Base-by-base conservation (phyloP, 2,797 vertebrate genomes). In the Anniella stebbinsi region DNA sequence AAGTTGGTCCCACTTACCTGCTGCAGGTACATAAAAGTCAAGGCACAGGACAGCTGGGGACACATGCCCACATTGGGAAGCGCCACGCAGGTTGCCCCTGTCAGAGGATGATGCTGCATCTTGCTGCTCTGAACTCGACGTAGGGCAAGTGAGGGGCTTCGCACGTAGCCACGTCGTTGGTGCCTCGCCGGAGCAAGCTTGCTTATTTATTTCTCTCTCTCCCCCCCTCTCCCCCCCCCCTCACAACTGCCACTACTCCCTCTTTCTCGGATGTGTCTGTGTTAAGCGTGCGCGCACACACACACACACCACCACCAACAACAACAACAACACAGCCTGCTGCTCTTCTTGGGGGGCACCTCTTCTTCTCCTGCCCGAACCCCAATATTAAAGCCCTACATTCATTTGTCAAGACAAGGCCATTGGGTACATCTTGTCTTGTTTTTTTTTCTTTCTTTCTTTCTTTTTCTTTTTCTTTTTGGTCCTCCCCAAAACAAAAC, bases 11-110 rank as follows among this genome's bases (percentile, higher is more conserved):
- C 95, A 97, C 98, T 98, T 98, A 98, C 98, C 98, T 99, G 98
- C 98, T 99, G 99, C 97, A 99, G 97, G 98, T 99, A 99, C 98
- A 99, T 99, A 97, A 99, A 99, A 97, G 98, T 98, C 98, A 99
- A 98, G 97, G 98, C 98, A 97, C 98, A 98, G 96, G 98, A 99
- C 96, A 99, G 98, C 98, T 98, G 98, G 96, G 98, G 99, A 98
- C 98, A 99, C 98, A 98, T 98, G 96, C 98, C 98, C 97, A 98
- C 98, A 87, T 98, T 98, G 96, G 98, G 98, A 97, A 99, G 97
- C 94, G 98, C 98, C 97, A 99, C 98, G 96, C 98, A 99, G 97
- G 98, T 98, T 97, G 98, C 98, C 97, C 98, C 98, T 97, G 98
- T 96, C 93, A 98, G 96, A 96, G 98, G 98, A 98, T 99, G 98